Conservation (phyloP, 2,113 vertebrate species). For the Colaptes auratus region DNA sequence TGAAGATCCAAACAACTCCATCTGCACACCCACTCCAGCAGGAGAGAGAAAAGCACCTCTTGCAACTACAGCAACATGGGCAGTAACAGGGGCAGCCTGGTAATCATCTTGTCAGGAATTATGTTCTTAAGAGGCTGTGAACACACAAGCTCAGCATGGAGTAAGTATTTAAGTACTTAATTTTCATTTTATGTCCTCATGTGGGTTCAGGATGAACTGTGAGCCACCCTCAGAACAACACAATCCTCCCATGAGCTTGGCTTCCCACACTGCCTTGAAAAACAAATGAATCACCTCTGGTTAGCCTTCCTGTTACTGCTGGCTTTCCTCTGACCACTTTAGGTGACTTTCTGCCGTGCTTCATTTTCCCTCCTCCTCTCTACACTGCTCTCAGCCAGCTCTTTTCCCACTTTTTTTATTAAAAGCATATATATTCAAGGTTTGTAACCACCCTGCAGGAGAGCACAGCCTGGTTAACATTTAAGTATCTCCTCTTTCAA, state of each 20-base stretch:
- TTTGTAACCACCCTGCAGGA: background rate
- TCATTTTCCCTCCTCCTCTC: background rate
- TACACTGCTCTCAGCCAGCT: background rate
- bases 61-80: background rate
- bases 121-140: background rate
- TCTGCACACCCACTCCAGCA: background rate
- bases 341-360: background rate
- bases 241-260: background rate
- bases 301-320: background rate
- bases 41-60: background rate
- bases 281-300: background rate
- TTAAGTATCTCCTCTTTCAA: background rate
- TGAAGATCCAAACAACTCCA: background rate
- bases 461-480: background rate
- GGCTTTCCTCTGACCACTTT: background rate
- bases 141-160: background rate
- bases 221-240: background rate
- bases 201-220: accelerated
- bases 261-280: background rate
- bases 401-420: background rate
- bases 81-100: background rate
- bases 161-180: background rate
- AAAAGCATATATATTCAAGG: background rate
- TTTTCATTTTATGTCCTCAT: background rate
- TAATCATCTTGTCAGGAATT: background rate